These are phyloP conservation scores for Apostichopus leukothele DNA, from an alignment of 53 echinoderm and acorn worm genomes.

Conservation along the genomic window DNA sequence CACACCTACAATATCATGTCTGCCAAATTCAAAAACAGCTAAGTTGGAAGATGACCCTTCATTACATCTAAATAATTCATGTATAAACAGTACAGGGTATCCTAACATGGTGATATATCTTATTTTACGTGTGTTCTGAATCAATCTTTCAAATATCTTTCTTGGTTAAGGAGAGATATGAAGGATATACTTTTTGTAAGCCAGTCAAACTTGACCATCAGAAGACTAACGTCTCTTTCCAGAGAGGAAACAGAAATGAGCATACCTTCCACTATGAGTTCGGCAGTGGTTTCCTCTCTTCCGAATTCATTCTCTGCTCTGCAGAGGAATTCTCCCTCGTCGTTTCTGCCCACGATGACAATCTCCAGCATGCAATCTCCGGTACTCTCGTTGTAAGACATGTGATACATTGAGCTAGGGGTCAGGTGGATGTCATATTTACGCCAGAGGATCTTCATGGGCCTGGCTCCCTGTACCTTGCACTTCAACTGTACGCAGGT, in stretches of 20 bases:
- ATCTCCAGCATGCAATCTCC: conserved; percentile 75
- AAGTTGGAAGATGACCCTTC: no score
- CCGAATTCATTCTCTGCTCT: conserved; percentile 78
- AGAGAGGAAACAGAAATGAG: background rate
- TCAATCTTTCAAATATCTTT: no score
- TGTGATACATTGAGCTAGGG: conserved; percentile 50
- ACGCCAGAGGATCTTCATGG: conserved; percentile 77
- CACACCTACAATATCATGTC: no score
- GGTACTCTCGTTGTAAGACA: conserved; percentile 57
- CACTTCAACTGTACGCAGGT: conserved; percentile 72
- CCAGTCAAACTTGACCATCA: no score
- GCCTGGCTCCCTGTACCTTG: conserved; percentile 67
- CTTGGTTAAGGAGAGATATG: no score
- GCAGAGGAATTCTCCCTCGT: conserved; percentile 77
- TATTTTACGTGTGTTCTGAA: no score
- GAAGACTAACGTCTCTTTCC: no score
- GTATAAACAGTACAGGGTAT: no score
- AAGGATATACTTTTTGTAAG: no score
- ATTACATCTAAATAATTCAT: no score
- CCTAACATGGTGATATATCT: no score
- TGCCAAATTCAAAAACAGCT: no score
- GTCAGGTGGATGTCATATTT: conserved; percentile 70
- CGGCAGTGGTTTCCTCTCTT: conserved; percentile 63
- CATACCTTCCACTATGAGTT: conserved; percentile 82
- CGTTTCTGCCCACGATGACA: conserved; percentile 77